Evolutionary conservation across 2,797 vertebrate species (phyloP).

Genomic region (Antennarius maculatus): DNA sequence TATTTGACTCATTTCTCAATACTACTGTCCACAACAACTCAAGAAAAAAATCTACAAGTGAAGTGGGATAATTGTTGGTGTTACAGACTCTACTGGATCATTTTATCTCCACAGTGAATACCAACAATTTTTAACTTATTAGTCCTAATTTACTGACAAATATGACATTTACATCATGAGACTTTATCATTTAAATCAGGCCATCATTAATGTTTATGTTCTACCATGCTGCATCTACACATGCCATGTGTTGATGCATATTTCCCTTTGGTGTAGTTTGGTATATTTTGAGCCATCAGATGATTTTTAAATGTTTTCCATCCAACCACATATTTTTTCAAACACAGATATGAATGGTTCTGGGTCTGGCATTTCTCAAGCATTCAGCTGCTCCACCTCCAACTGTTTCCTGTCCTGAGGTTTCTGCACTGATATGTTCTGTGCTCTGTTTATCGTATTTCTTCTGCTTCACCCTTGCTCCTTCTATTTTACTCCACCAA

Average conservation of each 20-base stretch:
- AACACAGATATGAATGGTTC: neutral
- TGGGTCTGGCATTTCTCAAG: neutral
- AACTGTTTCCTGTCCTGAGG: neutral
- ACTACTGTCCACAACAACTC: too few species aligned
- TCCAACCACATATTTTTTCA: neutral
- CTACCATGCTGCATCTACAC: too few species aligned
- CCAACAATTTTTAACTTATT: too few species aligned
- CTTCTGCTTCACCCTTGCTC: constrained; percentile 15
- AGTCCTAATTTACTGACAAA: too few species aligned
- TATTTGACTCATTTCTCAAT: too few species aligned
- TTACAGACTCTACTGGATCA: too few species aligned
- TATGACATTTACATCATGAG: too few species aligned
- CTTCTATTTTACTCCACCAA: neutral
- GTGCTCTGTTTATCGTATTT: constrained; percentile 14
- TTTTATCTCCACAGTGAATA: too few species aligned
- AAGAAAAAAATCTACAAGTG: too few species aligned
- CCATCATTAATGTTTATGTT: too few species aligned
- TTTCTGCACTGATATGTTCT: neutral
- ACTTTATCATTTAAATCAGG: too few species aligned
- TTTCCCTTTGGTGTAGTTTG: neutral
- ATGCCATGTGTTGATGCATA: neutral
- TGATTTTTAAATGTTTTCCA: neutral
- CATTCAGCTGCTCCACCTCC: neutral
- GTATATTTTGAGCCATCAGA: neutral
- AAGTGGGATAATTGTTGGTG: too few species aligned